Evolutionary conservation across 92 coral and sea anemone genomes (phyloP).

Genomic region (Heteractis magnifica): DNA sequence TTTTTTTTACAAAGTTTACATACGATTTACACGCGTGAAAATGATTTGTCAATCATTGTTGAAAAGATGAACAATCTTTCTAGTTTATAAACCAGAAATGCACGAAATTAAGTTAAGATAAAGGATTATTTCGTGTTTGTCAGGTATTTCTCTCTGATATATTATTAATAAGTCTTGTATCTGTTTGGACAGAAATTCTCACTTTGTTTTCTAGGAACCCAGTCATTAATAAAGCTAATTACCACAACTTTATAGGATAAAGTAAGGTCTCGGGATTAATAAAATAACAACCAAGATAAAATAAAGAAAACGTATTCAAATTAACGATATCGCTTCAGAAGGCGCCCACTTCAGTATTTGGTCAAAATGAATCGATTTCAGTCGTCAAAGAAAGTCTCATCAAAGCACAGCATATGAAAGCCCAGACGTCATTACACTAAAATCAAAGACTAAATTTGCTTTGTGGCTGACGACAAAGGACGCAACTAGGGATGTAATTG

Average conservation of each 20-base stretch:
- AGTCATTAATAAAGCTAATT: too few relatives aligned
- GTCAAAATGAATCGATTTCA: too few relatives aligned
- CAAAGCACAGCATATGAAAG: background rate
- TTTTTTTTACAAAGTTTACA: background rate
- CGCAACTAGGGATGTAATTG: background rate
- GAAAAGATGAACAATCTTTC: background rate
- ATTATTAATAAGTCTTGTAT: background rate
- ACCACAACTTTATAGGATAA: too few relatives aligned
- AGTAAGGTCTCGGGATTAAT: too few relatives aligned
- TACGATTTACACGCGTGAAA: background rate
- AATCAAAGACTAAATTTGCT: background rate
- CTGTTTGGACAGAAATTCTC: too few relatives aligned
- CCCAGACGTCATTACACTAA: background rate
- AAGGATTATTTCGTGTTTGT: background rate
- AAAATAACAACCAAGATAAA: too few relatives aligned
- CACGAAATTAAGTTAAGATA: background rate
- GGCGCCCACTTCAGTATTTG: too few relatives aligned
- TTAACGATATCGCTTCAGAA: too few relatives aligned
- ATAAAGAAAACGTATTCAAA: too few relatives aligned
- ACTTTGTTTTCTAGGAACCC: too few relatives aligned
- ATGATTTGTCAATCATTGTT: background rate
- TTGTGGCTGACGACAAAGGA: background rate
- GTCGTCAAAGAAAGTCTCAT: too few relatives aligned
- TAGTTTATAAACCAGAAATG: background rate
- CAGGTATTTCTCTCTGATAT: background rate